These are phyloP conservation scores for Damaliscus lunatus DNA, from an alignment of 2,113 vertebrate genomes.

Conservation along the genomic window DNA sequence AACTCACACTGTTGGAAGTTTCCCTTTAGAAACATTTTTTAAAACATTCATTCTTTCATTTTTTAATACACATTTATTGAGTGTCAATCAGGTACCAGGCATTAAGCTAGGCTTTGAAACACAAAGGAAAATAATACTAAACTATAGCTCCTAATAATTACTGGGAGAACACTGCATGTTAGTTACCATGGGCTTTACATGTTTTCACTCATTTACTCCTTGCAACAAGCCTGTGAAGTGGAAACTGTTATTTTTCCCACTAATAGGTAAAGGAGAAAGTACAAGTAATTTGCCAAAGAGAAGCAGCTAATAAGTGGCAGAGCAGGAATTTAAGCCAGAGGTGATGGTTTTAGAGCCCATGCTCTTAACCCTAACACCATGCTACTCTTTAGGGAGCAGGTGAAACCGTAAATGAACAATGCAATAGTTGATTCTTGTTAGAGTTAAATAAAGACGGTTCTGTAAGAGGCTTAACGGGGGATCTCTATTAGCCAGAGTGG, in stretches of 20 bases:
- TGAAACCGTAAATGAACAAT: not conserved
- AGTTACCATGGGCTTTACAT: not conserved
- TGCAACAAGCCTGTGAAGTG: not conserved
- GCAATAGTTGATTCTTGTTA: not conserved
- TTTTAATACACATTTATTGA: conserved; percentile 3
- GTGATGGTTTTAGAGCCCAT: not conserved
- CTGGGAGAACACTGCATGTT: not conserved
- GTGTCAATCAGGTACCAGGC: not conserved
- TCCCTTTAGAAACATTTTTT: not conserved
- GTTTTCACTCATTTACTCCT: not conserved
- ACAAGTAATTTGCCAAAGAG: not conserved
- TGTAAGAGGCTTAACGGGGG: not conserved
- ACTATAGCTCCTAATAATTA: not conserved
- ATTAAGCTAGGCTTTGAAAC: not conserved
- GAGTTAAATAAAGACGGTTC: not conserved
- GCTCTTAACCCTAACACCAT: not conserved
- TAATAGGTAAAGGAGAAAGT: not conserved
- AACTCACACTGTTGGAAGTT: not conserved
- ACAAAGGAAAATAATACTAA: not conserved
- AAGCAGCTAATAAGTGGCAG: not conserved
- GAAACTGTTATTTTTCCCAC: not conserved
- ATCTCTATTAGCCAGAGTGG: not conserved
- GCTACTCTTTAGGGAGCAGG: not conserved
- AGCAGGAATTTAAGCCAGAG: not conserved
- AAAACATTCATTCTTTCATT: conserved; percentile 15